phyloP scores from a whole-genome alignment of 2,113 vertebrate species.

The Microtus richardsoni region DNA sequence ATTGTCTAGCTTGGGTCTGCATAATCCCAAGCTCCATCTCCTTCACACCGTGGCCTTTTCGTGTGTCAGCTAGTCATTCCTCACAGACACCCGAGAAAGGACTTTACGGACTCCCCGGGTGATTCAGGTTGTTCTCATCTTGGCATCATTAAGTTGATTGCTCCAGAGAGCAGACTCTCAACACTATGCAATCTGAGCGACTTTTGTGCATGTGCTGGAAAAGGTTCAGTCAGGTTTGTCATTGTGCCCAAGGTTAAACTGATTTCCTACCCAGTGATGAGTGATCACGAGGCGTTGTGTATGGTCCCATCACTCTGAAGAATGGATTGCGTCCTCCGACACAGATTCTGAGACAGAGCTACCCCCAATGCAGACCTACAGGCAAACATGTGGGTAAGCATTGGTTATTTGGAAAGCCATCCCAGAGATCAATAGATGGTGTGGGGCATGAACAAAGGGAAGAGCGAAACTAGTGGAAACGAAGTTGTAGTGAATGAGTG shows the following conservation, averaged over 20 bases:
- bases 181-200: not conserved
- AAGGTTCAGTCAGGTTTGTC: not conserved
- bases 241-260: not conserved
- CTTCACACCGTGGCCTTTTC: not conserved
- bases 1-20: not conserved
- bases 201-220: not conserved
- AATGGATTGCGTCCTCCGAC: not conserved
- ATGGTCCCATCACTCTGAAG: not conserved
- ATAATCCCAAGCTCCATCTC: not conserved
- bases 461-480: not conserved
- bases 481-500: not conserved
- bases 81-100: not conserved
- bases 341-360: not conserved
- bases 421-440: not conserved
- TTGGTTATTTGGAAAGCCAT: not conserved
- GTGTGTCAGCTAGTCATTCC: not conserved
- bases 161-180: not conserved
- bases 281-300: not conserved
- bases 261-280: not conserved
- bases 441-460: not conserved
- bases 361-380: not conserved
- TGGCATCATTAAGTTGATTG: slow-evolving; percentile 30
- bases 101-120: not conserved
- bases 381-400: not conserved
- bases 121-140: not conserved